Conservation (phyloP, 2,797 vertebrate species). For the Sebastes nivosus region DNA sequence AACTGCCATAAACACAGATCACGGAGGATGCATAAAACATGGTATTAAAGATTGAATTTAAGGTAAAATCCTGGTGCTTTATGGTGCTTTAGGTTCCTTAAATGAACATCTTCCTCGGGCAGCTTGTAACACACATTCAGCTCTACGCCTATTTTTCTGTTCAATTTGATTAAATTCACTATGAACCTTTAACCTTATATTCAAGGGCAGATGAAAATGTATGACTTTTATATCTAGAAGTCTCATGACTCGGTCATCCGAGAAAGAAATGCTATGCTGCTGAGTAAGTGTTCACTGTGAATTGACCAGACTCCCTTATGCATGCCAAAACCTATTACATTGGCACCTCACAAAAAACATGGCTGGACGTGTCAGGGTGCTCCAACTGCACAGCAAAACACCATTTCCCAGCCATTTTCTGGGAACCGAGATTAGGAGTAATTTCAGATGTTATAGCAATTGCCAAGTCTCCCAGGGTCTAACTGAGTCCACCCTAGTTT, state of each 20-base stretch:
- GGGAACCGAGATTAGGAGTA: constrained; percentile 59
- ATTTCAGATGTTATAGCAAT: constrained; percentile 61
- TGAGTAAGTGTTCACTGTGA: constrained; percentile 7
- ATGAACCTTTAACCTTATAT: not conserved
- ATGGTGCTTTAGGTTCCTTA: not conserved
- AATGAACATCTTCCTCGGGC: not conserved
- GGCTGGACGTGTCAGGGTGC: constrained; percentile 5
- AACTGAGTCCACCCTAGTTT: constrained; percentile 17
- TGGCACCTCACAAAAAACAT: constrained; percentile 55
- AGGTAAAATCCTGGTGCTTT: constrained; percentile 19
- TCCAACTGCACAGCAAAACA: constrained; percentile 17
- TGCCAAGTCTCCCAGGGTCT: constrained; percentile 52
- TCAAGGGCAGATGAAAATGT: constrained; percentile 1
- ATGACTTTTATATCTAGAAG: not conserved
- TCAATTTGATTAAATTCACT: not conserved
- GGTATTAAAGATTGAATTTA: constrained; percentile 6
- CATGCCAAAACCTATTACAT: constrained; percentile 37
- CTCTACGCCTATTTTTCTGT: not conserved
- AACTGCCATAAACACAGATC: constrained; percentile 19
- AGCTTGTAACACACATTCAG: not conserved
- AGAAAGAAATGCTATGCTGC: not conserved
- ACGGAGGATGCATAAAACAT: constrained; percentile 36
- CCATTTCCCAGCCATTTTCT: constrained; percentile 64
- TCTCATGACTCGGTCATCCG: not conserved
- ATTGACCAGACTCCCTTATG: constrained; percentile 2